Evolutionary conservation across 1,140 invertebrate species (phyloP), one percentile per base, ranked within the genome.

Genomic region (Listronotus bonariensis): DNA sequence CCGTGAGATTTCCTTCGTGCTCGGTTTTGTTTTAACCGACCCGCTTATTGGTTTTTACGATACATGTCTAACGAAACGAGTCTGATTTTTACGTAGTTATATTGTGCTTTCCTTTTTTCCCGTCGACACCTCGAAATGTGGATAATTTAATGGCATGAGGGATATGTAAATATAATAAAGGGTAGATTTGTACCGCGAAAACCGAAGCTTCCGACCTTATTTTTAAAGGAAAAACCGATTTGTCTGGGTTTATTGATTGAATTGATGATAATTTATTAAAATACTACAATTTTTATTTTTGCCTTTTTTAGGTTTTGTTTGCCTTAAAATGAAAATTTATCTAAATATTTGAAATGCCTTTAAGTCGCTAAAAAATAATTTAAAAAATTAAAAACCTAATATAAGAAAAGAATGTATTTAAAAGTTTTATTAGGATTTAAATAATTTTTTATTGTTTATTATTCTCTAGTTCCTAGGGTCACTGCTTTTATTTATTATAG

Each of bases 1-100:
- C 11, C 8, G 34, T 36, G 34, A 36, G 34, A 36, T 46, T 15
- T 55, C 52, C 20, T 42, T 51, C 36, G 8, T 53, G 45, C 57
- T 59, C 66, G 69, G 67, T 71, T 68, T 71, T 71, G 67, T 71
- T 71, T 71, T 68, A 71, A 71, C 69, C 69, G 65, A 68, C 61
- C 58, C 67, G 67, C 67, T 68, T 71, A 68, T 68, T 71, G 63
- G 63, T 67, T 71, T 71, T 71, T 71, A 68, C 67, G 67, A 68
- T 67, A 69, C 59, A 67, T 57, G 51, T 38, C 60, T 71, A 71
- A 67, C 67, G 63, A 68, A 68, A 68, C 66, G 66, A 42, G 62
- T 32, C 65, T 62, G 62, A 71, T 68, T 71, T 70, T 71, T 71
- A 65, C 63, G 60, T 59, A 67, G 65, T 68, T 65, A 68, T 65